Evolutionary conservation across 2,888 invertebrate genomes (phyloP), one percentile per base, ranked within the genome.

Genomic region (Poecilobothrus nobilitatus): DNA sequence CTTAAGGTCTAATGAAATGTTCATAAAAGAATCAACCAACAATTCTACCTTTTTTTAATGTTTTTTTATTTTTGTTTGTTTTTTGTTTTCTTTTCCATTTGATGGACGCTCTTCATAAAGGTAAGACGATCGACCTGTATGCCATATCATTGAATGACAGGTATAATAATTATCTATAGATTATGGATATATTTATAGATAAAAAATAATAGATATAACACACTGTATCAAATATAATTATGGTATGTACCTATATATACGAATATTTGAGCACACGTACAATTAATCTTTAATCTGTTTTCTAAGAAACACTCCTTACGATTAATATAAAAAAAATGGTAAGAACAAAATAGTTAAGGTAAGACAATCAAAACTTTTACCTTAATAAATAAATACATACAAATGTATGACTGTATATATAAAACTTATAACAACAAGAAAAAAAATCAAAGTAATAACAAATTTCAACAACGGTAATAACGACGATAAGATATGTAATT

Each of bases 221-320:
- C 53, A 53, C 18, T 15, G n/a, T n/a, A 53, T 53, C 53, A 53
- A 18, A 18, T 6, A 53, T 27, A 27, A 27, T n/a, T n/a, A n/a
- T n/a, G 27, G 27, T 27, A 27, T 27, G 27, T 27, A 27, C 5
- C 27, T 27, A 27, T 6, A 44, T 44, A 53, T 53, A 53, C 53
- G 53, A 18, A 53, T 53, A 53, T 53, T 53, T 53, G 53, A 53
- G 53, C 53, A 53, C 53, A 53, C 53, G 53, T 53, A 53, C 53
- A 53, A 53, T 53, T 53, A 53, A 53, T 53, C 53, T 53, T 53
- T 53, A 53, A 53, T 53, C 53, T 53, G 53, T 53, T 53, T 53
- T 53, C 53, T 53, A 53, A 53, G 53, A 53, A 27, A 53, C 53
- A 53, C 53, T 53, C 53, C 53, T 53, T 53, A 53, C 18, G 53